Percentiles rank a stretch among this genome's conserved stretches.
These are phyloP conservation scores for Plumapathes pennacea DNA, from an alignment of 92 coral and sea anemone species.

Conservation along the genomic window DNA sequence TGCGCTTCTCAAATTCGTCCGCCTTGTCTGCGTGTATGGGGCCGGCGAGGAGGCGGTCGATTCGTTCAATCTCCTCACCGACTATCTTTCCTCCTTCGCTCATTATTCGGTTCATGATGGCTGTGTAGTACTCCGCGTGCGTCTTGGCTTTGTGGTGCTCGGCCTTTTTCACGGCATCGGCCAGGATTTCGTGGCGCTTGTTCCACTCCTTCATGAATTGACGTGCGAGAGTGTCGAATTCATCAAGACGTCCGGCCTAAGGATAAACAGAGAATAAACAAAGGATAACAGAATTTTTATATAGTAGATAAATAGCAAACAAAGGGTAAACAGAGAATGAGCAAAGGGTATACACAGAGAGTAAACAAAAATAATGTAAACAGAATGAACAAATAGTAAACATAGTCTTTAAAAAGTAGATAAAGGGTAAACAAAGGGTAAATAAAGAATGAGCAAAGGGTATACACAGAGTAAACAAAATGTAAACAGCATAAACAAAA, in stretches of 20 bases:
- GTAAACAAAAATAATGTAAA: too few species aligned
- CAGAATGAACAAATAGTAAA: too few species aligned
- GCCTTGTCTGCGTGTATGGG: constrained; percentile 87
- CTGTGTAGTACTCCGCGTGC: constrained; percentile 74
- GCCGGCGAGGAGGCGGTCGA: constrained; percentile 91
- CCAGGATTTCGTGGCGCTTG: constrained; percentile 68
- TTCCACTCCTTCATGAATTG: constrained; percentile 79
- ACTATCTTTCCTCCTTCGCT: constrained; percentile 69
- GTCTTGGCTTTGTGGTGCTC: constrained; percentile 41
- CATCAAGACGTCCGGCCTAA: constrained; percentile 93
- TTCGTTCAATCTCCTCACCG: constrained; percentile 69
- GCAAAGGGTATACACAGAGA: too few species aligned
- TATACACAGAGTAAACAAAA: too few species aligned
- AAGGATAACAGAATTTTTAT: too few species aligned
- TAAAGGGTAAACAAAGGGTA: too few species aligned
- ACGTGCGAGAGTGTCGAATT: constrained; percentile 73
- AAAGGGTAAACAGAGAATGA: too few species aligned
- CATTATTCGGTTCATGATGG: constrained; percentile 71
- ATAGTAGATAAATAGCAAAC: too few species aligned
- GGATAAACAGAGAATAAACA: too few species aligned
- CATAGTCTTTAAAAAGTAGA: too few species aligned
- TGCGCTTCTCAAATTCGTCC: constrained; percentile 86
- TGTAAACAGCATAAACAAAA: too few species aligned
- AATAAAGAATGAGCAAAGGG: too few species aligned
- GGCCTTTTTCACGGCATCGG: constrained; percentile 43